Base-by-base conservation (phyloP, 2,113 vertebrate genomes). In the Ibidorhyncha struthersii region DNA sequence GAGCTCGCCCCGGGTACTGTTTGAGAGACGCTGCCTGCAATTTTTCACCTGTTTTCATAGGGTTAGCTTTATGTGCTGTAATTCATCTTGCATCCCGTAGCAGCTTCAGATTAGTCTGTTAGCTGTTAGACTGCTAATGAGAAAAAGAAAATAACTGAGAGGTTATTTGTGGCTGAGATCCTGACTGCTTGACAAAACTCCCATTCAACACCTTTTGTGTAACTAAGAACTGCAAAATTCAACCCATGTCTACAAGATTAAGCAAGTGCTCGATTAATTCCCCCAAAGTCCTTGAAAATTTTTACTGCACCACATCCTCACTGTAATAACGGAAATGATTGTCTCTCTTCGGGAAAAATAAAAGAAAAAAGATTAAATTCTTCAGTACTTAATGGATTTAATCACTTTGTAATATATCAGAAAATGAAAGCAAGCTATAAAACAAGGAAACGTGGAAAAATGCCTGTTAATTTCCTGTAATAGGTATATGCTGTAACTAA, bases 131-230 rank as follows among this genome's bases (percentile, higher is more conserved):
- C 67, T 93, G 85, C 86, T 96, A 93, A 74, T 92, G 92, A 95
- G 90, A 91, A 95, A 96, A 92, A 81, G 88, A 96, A 95, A 96
- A 96, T 95, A 86, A 91, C 63, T 26, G 82, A 72, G 86, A 90
- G 88, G 67, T 93, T 93, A 95, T 96, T 92, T 95, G 89, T 86
- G 78, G 86, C 84, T 73, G 89, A 86, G 84, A 93, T 89, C 95
- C 89, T 70, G 96, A 86, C 93, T 89, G 78, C 84, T 85, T 67
- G 84, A 95, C 96, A 97, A 90, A 97, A 96, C 84, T 97, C 86
- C 66, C 53, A 73, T 95, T 96, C 94, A 96, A 88, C 78, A 88
- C 81, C 86, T 93, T 91, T 93, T 89, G 83, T 95, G 79, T 90
- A 70, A 94, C 62, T 73, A 82, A 96, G 76, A 93, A 92, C 41